phyloP scores from a whole-genome alignment of 2,888 invertebrate species.

The Beris morrisii region DNA sequence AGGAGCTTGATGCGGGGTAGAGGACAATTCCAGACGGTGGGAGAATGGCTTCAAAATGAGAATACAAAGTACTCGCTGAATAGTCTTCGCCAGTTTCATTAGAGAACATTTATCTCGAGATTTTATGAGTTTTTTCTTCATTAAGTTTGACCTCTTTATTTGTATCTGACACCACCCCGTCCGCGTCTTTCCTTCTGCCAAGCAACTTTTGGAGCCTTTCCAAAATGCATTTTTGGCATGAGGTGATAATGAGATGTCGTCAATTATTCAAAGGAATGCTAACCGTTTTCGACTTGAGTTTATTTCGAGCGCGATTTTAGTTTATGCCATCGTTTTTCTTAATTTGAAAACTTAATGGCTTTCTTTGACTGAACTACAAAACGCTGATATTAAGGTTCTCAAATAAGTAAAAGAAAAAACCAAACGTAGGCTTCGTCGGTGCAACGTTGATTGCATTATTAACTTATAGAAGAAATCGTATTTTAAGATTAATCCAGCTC shows the following conservation, averaged over 20 bases:
- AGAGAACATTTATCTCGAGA: conserved; percentile 26
- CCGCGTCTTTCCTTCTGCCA: conserved; percentile 6
- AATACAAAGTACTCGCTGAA: conserved; percentile 20
- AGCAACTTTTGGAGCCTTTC: conserved; percentile 20
- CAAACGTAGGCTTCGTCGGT: no score
- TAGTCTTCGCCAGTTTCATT: conserved; percentile 21
- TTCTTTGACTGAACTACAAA: no score
- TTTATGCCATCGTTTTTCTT: no score
- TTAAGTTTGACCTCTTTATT: conserved; percentile 33
- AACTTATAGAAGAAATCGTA: no score
- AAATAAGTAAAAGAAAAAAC: no score
- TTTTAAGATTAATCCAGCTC: no score
- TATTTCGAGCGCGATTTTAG: neutral
- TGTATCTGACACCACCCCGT: conserved; percentile 23
- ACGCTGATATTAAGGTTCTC: no score
- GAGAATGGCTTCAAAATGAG: conserved; percentile 2
- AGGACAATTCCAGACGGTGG: no score
- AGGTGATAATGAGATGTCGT: conserved; percentile 30
- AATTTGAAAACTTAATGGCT: no score
- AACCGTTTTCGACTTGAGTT: conserved; percentile 20
- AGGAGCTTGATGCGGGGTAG: no score
- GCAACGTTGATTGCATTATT: no score
- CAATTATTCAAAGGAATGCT: conserved; percentile 26
- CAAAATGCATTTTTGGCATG: conserved; percentile 33
- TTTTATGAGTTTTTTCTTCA: conserved; percentile 31